Evolutionary conservation across 2,888 invertebrate genomes (phyloP), one percentile per base, ranked within the genome.

Genomic region (Piscicola geometra): DNA sequence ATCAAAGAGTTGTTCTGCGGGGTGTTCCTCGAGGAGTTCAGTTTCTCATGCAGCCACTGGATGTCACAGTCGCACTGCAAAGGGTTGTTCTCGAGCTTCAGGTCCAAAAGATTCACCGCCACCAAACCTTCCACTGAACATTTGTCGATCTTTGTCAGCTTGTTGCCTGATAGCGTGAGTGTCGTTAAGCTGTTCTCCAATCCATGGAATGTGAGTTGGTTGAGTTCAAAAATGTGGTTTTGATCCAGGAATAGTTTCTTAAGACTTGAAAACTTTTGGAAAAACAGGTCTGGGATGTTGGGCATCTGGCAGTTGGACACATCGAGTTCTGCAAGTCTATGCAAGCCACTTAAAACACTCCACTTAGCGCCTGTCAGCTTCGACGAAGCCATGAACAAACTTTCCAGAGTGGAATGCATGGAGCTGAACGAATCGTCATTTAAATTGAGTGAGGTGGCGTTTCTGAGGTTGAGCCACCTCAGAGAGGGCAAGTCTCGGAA

Each of bases 31-130:
- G 32, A 67, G 5, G 21, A 32, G 21, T 67, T 67, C 32, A 67
- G 3, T n/a, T 67, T 67, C 9, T 67, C 67, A 67, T 12, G 33
- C 28, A 76, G 71, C 76, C 76, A 76, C 33, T 71, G 28, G 64
- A 76, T 71, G 21, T 71, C 36, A 47, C 76, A 76, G 30, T 76
- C 71, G 47, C 76, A 76, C 32, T 28, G 3, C 41, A 76, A 64
- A 0, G 76, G 71, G 60, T 76, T 76, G 0, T 30, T 71, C 25
- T 33, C 71, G 25, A 76, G 32, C 66, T 66, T 71, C 25, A 76
- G 41, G 30, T 66, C 36, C 12, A 64, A 21, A 15, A 76, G 41
- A 35, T 76, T 66, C 30, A 76, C n/a, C 21, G 35, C 33, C 15
- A 60, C 64, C 28, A 76, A 66, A 32, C 41, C 25, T 35, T 66